A percentile compares a stretch with the other conserved stretches of the same genome.
Evolutionary conservation across 2,113 vertebrate genomes (phyloP).

Genomic region (Tragelaphus buxtoni): DNA sequence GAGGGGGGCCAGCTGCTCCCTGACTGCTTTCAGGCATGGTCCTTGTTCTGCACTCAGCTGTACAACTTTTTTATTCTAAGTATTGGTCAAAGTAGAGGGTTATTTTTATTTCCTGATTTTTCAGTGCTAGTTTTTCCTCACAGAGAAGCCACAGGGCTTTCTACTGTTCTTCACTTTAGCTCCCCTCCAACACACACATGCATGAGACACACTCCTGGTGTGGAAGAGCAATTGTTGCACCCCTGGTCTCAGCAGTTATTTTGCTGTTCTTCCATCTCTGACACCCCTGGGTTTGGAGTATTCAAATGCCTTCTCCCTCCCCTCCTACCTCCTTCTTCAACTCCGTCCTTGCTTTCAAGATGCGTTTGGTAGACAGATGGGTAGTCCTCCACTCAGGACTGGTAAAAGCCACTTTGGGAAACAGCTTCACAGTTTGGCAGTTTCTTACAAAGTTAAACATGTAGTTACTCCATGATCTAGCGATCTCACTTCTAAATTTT

Average conservation of each 20-base stretch:
- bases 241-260: neutral
- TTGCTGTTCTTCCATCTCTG: neutral
- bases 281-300: neutral
- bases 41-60: neutral
- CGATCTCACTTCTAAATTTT: neutral
- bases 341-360: neutral
- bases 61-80: neutral
- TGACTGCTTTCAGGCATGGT: neutral
- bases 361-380: neutral
- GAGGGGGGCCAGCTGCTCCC: no score
- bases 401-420: neutral
- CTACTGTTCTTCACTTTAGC: neutral
- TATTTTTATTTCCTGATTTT: neutral
- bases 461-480: neutral
- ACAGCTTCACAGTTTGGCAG: neutral
- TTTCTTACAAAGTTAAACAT: neutral
- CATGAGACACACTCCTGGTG: neutral
- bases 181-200: rapidly evolving
- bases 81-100: neutral
- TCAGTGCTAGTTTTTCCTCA: neutral
- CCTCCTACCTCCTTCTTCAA: neutral
- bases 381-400: neutral
- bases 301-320: neutral
- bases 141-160: neutral
- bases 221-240: neutral